Evolutionary conservation across 2,797 vertebrate genomes (phyloP).

Genomic region (Gobionotothen gibberifrons): DNA sequence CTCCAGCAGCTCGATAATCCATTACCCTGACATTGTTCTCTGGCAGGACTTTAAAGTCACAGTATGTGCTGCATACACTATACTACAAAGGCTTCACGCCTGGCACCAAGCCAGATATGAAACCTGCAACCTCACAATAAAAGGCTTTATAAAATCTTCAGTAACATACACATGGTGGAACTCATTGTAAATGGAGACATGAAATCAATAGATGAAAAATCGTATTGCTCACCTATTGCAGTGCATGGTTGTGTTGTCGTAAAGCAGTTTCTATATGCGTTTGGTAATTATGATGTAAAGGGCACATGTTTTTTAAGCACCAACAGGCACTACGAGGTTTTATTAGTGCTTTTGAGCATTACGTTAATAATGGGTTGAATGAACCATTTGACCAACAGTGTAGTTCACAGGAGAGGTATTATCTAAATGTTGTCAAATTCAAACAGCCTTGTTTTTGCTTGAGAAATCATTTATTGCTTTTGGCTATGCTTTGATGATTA

Average conservation of each 20-base stretch:
- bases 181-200: slow-evolving; percentile 20
- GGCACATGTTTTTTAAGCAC: slow-evolving; percentile 18
- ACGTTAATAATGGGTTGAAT: slow-evolving; percentile 33
- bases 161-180: slow-evolving; percentile 33
- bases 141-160: slow-evolving; percentile 26
- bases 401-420: slow-evolving; percentile 29
- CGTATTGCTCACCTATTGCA: slow-evolving; percentile 30
- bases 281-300: slow-evolving; percentile 38
- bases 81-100: slow-evolving; percentile 18
- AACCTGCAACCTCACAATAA: slow-evolving; percentile 50
- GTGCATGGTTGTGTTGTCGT: slow-evolving; percentile 17
- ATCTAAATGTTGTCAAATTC: slow-evolving; percentile 41
- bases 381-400: slow-evolving; percentile 34
- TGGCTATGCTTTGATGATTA: slow-evolving; percentile 49
- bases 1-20: slow-evolving; percentile 52
- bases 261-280: slow-evolving; percentile 25
- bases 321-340: slow-evolving; percentile 14
- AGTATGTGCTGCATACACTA: slow-evolving; percentile 41
- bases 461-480: slow-evolving; percentile 47
- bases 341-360: slow-evolving; percentile 21
- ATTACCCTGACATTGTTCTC: slow-evolving; percentile 59
- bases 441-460: slow-evolving; percentile 49
- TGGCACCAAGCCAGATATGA: slow-evolving; percentile 40
- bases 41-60: slow-evolving; percentile 56
- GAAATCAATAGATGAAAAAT: slow-evolving; percentile 42